Conservation (phyloP, 1,140 invertebrate genomes). For the Diabrotica virgifera region DNA sequence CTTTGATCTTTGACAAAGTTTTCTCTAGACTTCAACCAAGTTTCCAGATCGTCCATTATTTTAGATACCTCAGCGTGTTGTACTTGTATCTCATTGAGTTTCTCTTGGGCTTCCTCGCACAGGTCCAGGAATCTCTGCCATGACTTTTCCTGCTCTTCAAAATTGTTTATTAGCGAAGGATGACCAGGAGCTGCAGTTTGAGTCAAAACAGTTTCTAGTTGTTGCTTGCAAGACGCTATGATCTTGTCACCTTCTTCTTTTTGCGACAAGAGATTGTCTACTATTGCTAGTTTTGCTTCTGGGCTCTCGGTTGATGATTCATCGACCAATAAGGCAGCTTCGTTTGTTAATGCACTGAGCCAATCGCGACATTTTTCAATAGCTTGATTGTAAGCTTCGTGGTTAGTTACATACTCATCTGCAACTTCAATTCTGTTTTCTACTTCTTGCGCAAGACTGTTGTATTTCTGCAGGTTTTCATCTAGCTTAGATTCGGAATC, state of each 20-base stretch:
- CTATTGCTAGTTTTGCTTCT: constrained; percentile 68
- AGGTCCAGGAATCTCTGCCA: constrained; percentile 77
- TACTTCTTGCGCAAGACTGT: constrained; percentile 63
- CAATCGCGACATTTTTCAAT: constrained; percentile 74
- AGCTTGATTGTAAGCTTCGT: constrained; percentile 77
- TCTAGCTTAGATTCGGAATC: constrained; percentile 69
- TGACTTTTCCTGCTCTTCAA: constrained; percentile 69
- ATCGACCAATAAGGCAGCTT: constrained; percentile 64
- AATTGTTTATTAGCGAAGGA: constrained; percentile 66
- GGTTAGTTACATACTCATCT: constrained; percentile 73
- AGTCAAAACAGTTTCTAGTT: constrained; percentile 68
- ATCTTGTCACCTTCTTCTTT: constrained; percentile 71
- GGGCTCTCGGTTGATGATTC: constrained; percentile 69
- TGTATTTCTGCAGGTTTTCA: constrained; percentile 67
- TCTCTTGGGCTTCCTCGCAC: constrained; percentile 64
- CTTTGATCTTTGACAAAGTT: constrained; percentile 83
- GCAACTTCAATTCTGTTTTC: constrained; percentile 63
- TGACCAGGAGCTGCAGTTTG: constrained; percentile 81
- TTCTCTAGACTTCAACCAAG: constrained; percentile 85
- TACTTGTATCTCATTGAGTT: constrained; percentile 67
- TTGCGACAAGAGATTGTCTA: constrained; percentile 73
- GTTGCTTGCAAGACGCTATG: constrained; percentile 66
- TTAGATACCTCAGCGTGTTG: constrained; percentile 79
- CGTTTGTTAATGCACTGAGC: constrained; percentile 66
- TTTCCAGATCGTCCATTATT: constrained; percentile 69